These are phyloP conservation scores for Psix sp. DNA, from an alignment of 1,140 invertebrate genomes.

Conservation along the genomic window DNA sequence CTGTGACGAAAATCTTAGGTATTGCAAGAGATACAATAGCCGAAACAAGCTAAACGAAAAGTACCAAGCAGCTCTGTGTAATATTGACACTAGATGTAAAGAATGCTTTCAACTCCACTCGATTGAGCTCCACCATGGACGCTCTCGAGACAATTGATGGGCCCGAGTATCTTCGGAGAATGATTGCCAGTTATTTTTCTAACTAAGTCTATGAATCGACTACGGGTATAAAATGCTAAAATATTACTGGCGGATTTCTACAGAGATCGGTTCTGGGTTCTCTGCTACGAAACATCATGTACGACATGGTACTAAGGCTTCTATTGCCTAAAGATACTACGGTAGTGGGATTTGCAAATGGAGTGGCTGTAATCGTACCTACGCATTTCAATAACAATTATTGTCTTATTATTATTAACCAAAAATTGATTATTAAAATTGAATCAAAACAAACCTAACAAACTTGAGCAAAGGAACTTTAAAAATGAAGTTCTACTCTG, in stretches of 20 bases:
- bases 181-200: constrained; percentile 8
- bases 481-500: too few relatives aligned
- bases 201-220: too few relatives aligned
- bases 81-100: constrained; percentile 6
- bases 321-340: not conserved
- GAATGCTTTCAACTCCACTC: constrained; percentile 14
- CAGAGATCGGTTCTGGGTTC: too few relatives aligned
- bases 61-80: constrained; percentile 3
- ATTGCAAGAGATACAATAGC: constrained; percentile 5
- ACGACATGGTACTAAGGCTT: not conserved
- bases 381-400: too few relatives aligned
- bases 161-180: constrained; percentile 5
- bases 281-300: too few relatives aligned
- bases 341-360: constrained; percentile 21
- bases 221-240: too few relatives aligned
- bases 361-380: too few relatives aligned
- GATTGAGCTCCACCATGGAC: constrained; percentile 1
- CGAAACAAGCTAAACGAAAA: constrained; percentile 1
- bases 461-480: too few relatives aligned
- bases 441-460: too few relatives aligned
- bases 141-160: not conserved
- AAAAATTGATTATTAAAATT: too few relatives aligned
- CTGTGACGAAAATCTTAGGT: not conserved
- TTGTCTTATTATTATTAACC: too few relatives aligned
- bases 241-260: too few relatives aligned